Evolutionary conservation across 2,113 vertebrate genomes (phyloP), one percentile per base, ranked within the genome.

Genomic region (Marmota monax): DNA sequence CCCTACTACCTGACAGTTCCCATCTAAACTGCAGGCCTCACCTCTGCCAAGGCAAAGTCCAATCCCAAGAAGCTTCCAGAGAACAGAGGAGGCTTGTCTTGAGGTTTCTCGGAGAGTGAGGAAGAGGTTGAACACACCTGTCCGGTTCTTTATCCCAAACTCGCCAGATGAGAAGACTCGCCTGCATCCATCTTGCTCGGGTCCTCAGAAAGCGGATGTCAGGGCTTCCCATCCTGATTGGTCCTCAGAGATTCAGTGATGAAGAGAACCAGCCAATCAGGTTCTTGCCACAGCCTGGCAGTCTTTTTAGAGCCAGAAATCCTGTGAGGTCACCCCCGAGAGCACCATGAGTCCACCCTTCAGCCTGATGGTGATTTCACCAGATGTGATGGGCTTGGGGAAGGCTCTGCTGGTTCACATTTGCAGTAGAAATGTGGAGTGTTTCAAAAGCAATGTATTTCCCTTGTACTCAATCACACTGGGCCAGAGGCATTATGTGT

Each of bases 361-460:
- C 51, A 63, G 51, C 32, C 23, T 27, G 65, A 74, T 27, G n/a
- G 25, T 22, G 39, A 14, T 27, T 90, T 78, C 51, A n/a, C 70
- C 69, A 48, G 74, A 32, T 20, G 56, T n/a, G 51, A 67, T 17
- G 48, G 42, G 16, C 37, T 79, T 25, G 23, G 14, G 23, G 82
- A 84, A n/a, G 39, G 51, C 25, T 65, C 80, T 87, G 25, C 73
- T 79, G 89, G 84, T 82, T 84, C 25, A 73, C 73, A 65, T 69
- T 79, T 96, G 56, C 84, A 58, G 51, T 25, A 48, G 87, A 82
- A 94, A 86, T 53, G 78, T 29, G 39, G 85, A 73, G 45, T 12
- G 25, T 93, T 89, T 89, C 72, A 53, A 86, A 78, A 72, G 77
- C 94, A 92, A 32, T 63, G 25, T 37, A 65, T 86, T 78, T 42